These are phyloP conservation scores for Ptychochromis oligacanthus DNA, from an alignment of 2,113 vertebrate species.

Conservation along the genomic window DNA sequence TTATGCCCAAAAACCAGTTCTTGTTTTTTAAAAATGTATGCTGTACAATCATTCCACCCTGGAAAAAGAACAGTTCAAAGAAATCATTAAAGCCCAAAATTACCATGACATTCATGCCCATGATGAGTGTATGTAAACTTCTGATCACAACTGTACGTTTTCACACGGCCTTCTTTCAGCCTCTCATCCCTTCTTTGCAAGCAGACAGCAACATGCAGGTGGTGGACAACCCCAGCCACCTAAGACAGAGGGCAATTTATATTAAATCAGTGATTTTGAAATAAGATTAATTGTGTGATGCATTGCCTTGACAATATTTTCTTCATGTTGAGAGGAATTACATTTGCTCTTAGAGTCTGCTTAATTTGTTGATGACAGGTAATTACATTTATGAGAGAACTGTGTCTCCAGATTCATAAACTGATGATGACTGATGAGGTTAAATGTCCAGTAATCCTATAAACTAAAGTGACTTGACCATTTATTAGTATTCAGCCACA, in stretches of 20 bases:
- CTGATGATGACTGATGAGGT: slow-evolving; percentile 7
- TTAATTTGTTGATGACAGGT: background rate
- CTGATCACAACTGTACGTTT: too few relatives aligned
- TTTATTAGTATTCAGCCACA: background rate
- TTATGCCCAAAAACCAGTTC: too few relatives aligned
- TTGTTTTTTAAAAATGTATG: too few relatives aligned
- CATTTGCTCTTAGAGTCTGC: background rate
- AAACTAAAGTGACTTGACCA: background rate
- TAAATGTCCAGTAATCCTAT: background rate
- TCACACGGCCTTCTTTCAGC: background rate
- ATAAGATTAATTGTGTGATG: background rate
- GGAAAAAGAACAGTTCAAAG: too few relatives aligned
- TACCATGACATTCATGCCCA: too few relatives aligned
- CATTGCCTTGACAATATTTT: background rate
- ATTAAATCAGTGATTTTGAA: background rate
- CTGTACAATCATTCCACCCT: too few relatives aligned
- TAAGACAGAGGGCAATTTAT: background rate
- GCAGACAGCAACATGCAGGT: background rate
- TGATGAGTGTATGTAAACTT: too few relatives aligned
- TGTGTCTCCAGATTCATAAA: background rate
- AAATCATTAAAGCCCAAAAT: too few relatives aligned
- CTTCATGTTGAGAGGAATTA: background rate
- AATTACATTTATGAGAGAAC: background rate
- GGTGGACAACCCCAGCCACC: background rate
- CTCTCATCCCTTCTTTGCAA: background rate